phyloP scores from a whole-genome alignment of 2,797 vertebrate genomes.

The Danio albolineatus region DNA sequence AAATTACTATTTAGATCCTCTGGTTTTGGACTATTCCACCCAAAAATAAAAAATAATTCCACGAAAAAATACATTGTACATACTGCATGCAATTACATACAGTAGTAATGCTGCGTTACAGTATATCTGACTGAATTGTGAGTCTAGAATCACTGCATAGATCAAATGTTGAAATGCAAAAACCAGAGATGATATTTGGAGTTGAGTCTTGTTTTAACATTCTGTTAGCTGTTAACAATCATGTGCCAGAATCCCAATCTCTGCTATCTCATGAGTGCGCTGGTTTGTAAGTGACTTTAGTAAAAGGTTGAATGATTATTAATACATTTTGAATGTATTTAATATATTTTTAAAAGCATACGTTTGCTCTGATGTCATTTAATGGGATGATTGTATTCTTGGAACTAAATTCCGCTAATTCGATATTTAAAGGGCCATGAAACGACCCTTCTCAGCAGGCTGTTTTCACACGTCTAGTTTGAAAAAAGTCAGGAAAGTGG shows the following conservation, averaged over 20 bases:
- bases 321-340: not conserved
- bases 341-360: not conserved
- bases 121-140: not conserved
- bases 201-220: conserved; percentile 3
- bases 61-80: not conserved
- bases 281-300: not conserved
- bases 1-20: not conserved
- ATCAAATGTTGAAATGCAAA: conserved; percentile 8
- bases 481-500: no score
- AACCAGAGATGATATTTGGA: conserved; percentile 5
- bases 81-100: not conserved
- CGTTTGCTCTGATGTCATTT: not conserved
- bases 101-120: no score
- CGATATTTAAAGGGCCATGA: no score
- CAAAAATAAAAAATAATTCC: not conserved
- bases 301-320: not conserved
- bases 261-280: not conserved
- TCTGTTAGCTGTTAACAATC: not conserved
- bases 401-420: not conserved
- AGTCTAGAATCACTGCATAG: not conserved
- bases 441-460: no score
- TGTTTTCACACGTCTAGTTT: no score
- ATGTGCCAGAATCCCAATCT: not conserved
- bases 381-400: not conserved
- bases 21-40: not conserved